Conservation (phyloP, 2,113 vertebrate genomes). For the Carettochelys insculpta region DNA sequence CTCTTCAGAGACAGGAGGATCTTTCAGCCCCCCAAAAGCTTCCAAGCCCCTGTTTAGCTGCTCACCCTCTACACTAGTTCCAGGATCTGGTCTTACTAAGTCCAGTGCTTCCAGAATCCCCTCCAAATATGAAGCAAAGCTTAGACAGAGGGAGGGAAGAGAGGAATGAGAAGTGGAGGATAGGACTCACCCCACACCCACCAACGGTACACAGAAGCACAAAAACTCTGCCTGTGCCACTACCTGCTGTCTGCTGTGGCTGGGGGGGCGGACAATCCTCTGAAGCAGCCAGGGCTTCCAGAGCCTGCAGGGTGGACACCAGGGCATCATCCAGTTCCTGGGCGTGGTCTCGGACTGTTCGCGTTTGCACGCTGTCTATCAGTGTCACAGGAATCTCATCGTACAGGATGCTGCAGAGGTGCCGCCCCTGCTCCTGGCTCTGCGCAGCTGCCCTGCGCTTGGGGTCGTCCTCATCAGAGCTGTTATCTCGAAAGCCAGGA, state of each 20-base stretch:
- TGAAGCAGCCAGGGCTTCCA: conserved; percentile 96
- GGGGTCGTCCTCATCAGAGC: conserved; percentile 94
- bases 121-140: not conserved
- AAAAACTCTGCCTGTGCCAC: not conserved
- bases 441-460: conserved; percentile 82
- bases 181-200: not conserved
- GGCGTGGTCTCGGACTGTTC: conserved; percentile 94
- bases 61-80: not conserved
- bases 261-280: conserved; percentile 93
- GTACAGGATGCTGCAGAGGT: conserved; percentile 77
- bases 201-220: not conserved
- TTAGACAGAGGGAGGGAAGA: not conserved
- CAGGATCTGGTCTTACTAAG: not conserved
- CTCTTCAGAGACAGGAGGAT: not conserved
- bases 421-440: conserved; percentile 73
- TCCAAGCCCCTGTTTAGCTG: conserved; percentile 7
- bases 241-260: conserved; percentile 96
- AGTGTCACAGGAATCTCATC: conserved; percentile 94
- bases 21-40: conserved; percentile 1
- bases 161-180: not conserved
- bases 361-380: conserved; percentile 91
- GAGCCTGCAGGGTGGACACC: conserved; percentile 95
- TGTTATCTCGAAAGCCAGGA: conserved; percentile 96
- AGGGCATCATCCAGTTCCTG: conserved; percentile 97
- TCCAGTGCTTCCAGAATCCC: not conserved